Base-by-base conservation (phyloP, 2,888 invertebrate genomes). In the Slavum lentiscoides region DNA sequence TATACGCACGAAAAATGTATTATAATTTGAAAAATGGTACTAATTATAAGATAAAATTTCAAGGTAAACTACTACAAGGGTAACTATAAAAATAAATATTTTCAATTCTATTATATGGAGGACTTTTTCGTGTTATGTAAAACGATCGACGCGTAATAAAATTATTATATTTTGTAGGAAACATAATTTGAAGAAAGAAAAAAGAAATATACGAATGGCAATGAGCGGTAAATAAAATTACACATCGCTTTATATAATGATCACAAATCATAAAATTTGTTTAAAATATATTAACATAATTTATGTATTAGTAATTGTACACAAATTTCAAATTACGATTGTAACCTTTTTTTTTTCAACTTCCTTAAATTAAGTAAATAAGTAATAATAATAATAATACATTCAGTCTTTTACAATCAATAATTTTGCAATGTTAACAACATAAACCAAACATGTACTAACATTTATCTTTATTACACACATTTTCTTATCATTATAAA, bases 381-480 rank as follows among this genome's bases (percentile, higher is more conserved):
- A 9, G 59, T 6, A 39, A 15, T 37, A 43, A 13, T 23, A 43
- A 30, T 67, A 39, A 39, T 43, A 75, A 67, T n/a, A 67, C 23
- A 72, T 49, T 72, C 73, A 68, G 75, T 75, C 75, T 68, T 72
- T 75, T 5, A 68, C n/a, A 43, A 49, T 68, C 19, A 58, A 66
- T 53, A 55, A 53, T 39, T 64, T 64, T 37, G 19, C 30, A 19
- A 13, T 49, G 2, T 6, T 30, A 53, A 9, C 21, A n/a, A 74
- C 19, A 30, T 30, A n/a, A 30, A 53, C 9, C 17, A 49, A 49
- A 49, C 23, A 68, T n/a, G 58, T 58, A 58, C 5, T 58, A 19
- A n/a, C 7, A 19, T 58, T 68, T 23, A 68, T 23, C 39, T 49
- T 49, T 43, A 23, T 23, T 67, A 67, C 43, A 67, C 6, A 49